Percentiles rank a stretch among this genome's conserved stretches.
phyloP scores from a whole-genome alignment of 2,888 invertebrate genomes.

The Sialis lutaria region DNA sequence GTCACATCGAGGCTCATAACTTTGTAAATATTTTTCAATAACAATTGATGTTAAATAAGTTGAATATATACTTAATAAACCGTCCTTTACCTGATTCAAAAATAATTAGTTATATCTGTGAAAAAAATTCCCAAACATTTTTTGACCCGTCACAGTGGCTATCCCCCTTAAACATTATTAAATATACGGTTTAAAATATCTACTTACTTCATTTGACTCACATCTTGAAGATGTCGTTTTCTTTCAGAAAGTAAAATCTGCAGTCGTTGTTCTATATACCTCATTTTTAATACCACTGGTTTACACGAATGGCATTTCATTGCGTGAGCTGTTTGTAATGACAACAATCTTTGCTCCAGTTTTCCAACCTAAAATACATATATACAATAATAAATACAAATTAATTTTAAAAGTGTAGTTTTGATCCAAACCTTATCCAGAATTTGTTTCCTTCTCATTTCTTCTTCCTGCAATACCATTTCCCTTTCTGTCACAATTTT shows the following conservation, averaged over 20 bases:
- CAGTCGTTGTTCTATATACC: constrained; percentile 43
- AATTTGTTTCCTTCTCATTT: constrained; percentile 41
- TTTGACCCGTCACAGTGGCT: too few species aligned
- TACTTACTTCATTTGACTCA: constrained; percentile 67
- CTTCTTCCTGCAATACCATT: constrained; percentile 44
- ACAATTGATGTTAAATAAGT: too few species aligned
- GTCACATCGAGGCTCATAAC: too few species aligned
- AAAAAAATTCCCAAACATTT: too few species aligned
- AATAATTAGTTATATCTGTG: too few species aligned
- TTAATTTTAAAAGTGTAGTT: too few species aligned
- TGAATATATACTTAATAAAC: too few species aligned
- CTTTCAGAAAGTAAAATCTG: constrained; percentile 40
- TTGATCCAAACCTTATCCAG: constrained; percentile 37
- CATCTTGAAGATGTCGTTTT: constrained; percentile 51
- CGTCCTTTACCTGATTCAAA: too few species aligned
- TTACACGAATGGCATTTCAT: constrained; percentile 50
- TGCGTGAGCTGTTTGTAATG: constrained; percentile 51
- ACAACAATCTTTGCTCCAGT: constrained; percentile 48
- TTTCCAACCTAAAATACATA: constrained; percentile 37
- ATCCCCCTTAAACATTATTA: background rate
- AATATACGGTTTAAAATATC: background rate
- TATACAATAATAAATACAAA: background rate
- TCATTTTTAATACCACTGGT: constrained; percentile 41
- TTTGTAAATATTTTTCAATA: too few species aligned
- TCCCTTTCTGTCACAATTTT: constrained; percentile 52